Evolutionary conservation across 2,797 vertebrate genomes (phyloP).

Genomic region (Muscicapa striata): DNA sequence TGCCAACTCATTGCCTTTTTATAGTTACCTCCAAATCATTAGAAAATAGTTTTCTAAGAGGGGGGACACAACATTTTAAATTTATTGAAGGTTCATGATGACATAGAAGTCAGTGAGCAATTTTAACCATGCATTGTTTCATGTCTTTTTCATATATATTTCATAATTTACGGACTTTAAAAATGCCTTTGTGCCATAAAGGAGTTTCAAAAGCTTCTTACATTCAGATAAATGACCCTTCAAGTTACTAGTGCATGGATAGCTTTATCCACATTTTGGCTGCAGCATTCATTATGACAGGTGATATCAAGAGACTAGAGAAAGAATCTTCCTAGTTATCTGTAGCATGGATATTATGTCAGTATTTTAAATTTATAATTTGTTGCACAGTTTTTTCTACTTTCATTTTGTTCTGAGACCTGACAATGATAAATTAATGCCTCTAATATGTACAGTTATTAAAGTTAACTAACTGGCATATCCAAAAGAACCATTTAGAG

Average conservation of each 20-base stretch:
- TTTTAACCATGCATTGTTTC: background rate
- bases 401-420: background rate
- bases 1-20: background rate
- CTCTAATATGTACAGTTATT: background rate
- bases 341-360: background rate
- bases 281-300: background rate
- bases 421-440: background rate
- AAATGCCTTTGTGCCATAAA: background rate
- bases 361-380: background rate
- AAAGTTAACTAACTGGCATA: background rate
- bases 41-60: background rate
- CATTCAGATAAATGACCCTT: background rate
- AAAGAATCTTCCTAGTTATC: background rate
- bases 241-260: background rate
- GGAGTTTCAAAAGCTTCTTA: background rate
- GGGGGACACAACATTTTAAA: background rate
- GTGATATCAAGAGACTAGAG: background rate
- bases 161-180: background rate
- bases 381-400: background rate
- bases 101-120: background rate
- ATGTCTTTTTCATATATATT: background rate
- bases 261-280: background rate
- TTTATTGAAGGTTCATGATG: background rate
- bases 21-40: background rate
- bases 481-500: background rate